These are phyloP conservation scores for Parasteatoda tepidariorum DNA, from an alignment of 1,140 invertebrate species.

Conservation along the genomic window DNA sequence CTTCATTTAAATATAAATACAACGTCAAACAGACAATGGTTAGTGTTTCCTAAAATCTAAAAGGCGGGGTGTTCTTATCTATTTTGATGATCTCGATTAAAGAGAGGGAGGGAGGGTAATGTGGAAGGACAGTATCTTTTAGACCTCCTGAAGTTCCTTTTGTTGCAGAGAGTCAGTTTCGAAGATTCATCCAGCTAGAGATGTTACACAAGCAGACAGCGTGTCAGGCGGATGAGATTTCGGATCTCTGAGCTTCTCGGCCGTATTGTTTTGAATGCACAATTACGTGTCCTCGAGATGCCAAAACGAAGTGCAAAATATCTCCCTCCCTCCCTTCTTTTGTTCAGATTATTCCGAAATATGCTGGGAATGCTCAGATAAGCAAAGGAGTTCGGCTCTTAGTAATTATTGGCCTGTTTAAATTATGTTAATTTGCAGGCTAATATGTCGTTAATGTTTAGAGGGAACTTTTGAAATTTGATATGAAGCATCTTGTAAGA, in stretches of 20 bases:
- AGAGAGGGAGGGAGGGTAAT: background rate
- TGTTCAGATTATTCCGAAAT: too few species aligned
- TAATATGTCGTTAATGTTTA: too few species aligned
- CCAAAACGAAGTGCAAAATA: background rate
- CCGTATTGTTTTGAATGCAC: conserved; percentile 12
- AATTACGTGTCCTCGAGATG: background rate
- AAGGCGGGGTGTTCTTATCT: conserved; percentile 34
- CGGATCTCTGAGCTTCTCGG: conserved; percentile 12
- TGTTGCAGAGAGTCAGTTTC: too few species aligned
- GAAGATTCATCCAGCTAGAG: background rate
- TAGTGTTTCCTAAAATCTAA: conserved; percentile 2
- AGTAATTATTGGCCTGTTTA: too few species aligned
- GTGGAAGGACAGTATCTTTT: background rate
- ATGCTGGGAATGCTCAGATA: too few species aligned
- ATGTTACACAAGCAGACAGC: conserved; percentile 35
- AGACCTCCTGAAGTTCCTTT: too few species aligned
- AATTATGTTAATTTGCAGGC: too few species aligned
- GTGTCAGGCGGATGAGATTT: conserved; percentile 32
- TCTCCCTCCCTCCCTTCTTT: background rate
- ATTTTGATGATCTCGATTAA: conserved; percentile 39
- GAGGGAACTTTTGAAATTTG: too few species aligned
- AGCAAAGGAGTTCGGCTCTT: too few species aligned
- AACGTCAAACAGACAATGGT: conserved; percentile 31
- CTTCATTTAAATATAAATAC: conserved; percentile 57
- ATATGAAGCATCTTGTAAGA: too few species aligned